Evolutionary conservation across 64 coral and sea anemone genomes (phyloP).

Genomic region (Anthopleura sola): DNA sequence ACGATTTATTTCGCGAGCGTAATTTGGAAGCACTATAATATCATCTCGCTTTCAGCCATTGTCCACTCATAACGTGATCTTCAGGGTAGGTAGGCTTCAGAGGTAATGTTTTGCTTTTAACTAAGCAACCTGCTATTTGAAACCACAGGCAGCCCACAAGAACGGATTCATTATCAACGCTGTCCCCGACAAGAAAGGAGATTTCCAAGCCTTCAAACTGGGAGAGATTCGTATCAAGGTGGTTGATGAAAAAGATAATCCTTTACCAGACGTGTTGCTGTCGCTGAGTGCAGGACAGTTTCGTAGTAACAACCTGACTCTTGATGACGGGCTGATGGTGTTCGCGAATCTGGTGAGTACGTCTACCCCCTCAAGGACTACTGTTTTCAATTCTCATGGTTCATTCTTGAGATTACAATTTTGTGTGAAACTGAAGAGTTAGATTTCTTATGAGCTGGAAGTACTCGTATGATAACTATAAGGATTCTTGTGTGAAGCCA

Average conservation of each 20-base stretch:
- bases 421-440: no score
- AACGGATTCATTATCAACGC: conserved; percentile 70
- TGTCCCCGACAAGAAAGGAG: conserved; percentile 60
- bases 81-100: no score
- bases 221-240: conserved; percentile 82
- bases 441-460: no score
- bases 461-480: no score
- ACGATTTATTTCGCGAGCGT: no score
- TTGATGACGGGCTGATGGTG: conserved; percentile 70
- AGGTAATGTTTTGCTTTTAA: neutral
- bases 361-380: neutral
- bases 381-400: no score
- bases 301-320: conserved; percentile 80
- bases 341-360: conserved; percentile 79
- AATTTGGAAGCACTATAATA: no score
- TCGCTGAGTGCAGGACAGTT: conserved; percentile 86
- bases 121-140: neutral
- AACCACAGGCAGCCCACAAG: conserved; percentile 73
- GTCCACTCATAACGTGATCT: no score
- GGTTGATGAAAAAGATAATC: conserved; percentile 41
- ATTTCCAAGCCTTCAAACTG: conserved; percentile 90
- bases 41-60: no score
- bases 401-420: no score
- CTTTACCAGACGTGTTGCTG: conserved; percentile 64
- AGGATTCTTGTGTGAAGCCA: no score